phyloP scores from a whole-genome alignment of 2,797 vertebrate genomes.

The Botia almorhae region DNA sequence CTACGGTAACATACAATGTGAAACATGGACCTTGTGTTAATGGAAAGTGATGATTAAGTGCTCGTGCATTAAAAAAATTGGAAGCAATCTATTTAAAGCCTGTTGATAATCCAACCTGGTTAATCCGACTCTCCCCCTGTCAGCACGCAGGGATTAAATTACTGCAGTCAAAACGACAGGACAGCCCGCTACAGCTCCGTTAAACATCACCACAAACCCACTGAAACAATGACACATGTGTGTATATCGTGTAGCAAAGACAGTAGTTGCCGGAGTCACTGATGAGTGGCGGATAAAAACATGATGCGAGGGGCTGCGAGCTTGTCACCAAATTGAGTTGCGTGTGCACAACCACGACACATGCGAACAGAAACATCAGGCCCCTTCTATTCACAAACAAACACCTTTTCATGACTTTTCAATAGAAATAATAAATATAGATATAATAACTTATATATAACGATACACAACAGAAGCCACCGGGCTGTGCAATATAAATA shows the following conservation, averaged over 20 bases:
- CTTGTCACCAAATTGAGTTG: conserved; percentile 9
- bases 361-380: not conserved
- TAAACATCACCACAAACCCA: not conserved
- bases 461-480: not conserved
- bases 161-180: conserved; percentile 22
- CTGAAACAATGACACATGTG: not conserved
- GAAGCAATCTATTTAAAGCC: conserved; percentile 45
- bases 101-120: conserved; percentile 55
- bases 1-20: not conserved
- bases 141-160: conserved; percentile 52
- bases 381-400: conserved; percentile 7
- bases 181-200: not conserved
- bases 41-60: conserved; percentile 4
- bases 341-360: conserved; percentile 14
- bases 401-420: not conserved
- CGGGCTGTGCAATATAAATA: not conserved
- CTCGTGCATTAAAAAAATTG: conserved; percentile 6
- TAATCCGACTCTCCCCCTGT: conserved; percentile 54
- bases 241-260: not conserved
- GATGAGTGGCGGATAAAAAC: not conserved
- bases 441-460: too few species aligned
- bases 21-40: not conserved
- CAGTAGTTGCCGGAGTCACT: not conserved
- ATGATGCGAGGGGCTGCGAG: not conserved
- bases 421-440: too few species aligned